Percentiles rank a stretch among this genome's conserved stretches.
Conservation (phyloP, 2,797 vertebrate genomes). For the Poeciliopsis paucimaculata region DNA sequence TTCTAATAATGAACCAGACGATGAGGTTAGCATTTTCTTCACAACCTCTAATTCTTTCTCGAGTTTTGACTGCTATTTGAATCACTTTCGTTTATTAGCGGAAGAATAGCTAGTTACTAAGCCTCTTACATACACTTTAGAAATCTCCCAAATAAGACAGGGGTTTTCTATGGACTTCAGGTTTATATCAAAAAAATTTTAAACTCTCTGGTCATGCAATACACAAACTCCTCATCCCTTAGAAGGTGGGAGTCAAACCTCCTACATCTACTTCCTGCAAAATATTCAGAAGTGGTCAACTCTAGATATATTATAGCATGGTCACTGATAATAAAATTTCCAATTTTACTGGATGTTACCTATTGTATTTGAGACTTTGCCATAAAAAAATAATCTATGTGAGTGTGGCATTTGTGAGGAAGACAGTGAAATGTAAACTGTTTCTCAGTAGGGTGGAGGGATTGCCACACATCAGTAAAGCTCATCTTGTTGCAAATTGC, state of each 20-base stretch:
- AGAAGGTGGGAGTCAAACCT: neutral
- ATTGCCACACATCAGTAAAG: no score
- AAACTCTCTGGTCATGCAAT: neutral
- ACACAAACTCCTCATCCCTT: neutral
- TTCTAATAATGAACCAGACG: neutral
- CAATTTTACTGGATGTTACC: neutral
- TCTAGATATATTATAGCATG: neutral
- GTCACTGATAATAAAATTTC: neutral
- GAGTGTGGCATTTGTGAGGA: no score
- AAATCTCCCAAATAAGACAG: constrained; percentile 4
- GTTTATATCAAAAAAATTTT: neutral
- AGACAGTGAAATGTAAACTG: no score
- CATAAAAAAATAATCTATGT: neutral
- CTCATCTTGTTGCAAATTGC: no score
- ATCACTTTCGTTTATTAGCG: neutral
- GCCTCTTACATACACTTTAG: constrained; percentile 3
- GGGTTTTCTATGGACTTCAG: neutral
- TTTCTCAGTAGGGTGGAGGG: no score
- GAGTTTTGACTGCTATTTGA: constrained; percentile 15
- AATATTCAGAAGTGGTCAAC: neutral
- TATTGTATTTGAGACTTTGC: neutral
- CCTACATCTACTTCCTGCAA: neutral
- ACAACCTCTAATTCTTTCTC: constrained; percentile 2
- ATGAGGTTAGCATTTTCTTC: neutral
- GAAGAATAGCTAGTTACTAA: neutral